These are phyloP conservation scores for Limulus polyphemus DNA, from an alignment of 2,888 invertebrate genomes.

Conservation along the genomic window DNA sequence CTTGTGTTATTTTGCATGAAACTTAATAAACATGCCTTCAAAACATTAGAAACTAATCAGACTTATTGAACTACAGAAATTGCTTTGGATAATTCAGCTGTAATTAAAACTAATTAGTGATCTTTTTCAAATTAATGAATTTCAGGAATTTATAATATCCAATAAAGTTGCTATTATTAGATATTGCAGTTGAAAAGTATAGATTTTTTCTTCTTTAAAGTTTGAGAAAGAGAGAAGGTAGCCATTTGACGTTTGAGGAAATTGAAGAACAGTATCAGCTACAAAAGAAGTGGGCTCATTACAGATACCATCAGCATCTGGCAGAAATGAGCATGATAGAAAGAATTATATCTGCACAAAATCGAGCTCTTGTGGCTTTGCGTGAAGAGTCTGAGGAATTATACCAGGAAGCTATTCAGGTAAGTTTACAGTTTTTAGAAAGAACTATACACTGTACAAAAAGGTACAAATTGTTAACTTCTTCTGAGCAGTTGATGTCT, in stretches of 20 bases:
- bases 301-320: conserved; percentile 51
- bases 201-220: conserved; percentile 27
- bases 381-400: conserved; percentile 68
- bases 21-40: too few relatives aligned
- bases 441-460: too few relatives aligned
- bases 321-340: conserved; percentile 55
- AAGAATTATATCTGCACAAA: conserved; percentile 53
- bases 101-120: background rate
- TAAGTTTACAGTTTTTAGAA: conserved; percentile 32
- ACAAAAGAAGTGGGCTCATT: conserved; percentile 61
- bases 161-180: background rate
- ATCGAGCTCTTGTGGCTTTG: conserved; percentile 64
- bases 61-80: too few relatives aligned
- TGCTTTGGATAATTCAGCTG: too few relatives aligned
- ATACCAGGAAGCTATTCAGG: conserved; percentile 72
- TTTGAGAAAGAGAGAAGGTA: conserved; percentile 27
- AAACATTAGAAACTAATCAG: too few relatives aligned
- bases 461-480: too few relatives aligned
- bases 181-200: background rate
- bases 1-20: too few relatives aligned
- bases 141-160: background rate
- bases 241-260: conserved; percentile 42
- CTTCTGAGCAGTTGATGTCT: too few relatives aligned
- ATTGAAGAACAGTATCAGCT: conserved; percentile 51
- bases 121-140: background rate